A percentile compares a stretch with the other conserved stretches of the same genome.
phyloP scores from a whole-genome alignment of 2,113 vertebrate species.

The Coryphaenoides rupestris region DNA sequence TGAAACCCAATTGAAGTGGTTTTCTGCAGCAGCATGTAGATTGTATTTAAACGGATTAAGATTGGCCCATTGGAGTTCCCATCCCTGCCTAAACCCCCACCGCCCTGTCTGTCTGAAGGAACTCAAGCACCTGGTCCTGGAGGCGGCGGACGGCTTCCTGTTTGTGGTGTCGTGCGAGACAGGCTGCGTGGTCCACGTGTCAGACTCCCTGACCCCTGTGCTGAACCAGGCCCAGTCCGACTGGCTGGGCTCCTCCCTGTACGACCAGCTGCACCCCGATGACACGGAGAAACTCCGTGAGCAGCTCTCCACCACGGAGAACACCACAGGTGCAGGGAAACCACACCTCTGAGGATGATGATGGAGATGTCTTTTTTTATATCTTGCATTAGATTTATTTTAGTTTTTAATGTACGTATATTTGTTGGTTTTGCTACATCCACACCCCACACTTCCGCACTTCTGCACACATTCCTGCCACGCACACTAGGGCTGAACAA shows the following conservation, averaged over 20 bases:
- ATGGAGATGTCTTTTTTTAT: no score
- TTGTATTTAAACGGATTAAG: no score
- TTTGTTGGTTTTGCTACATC: no score
- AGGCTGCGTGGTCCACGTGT: conserved; percentile 89
- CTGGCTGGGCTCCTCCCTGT: conserved; percentile 92
- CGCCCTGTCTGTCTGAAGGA: conserved; percentile 70
- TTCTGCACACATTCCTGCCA: no score
- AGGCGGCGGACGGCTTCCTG: conserved; percentile 94
- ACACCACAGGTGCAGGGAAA: conserved; percentile 74
- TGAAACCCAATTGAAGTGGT: no score
- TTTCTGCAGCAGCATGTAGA: no score
- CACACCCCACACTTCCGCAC: no score
- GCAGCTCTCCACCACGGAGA: conserved; percentile 93
- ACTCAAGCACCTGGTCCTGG: conserved; percentile 93
- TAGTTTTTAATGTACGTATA: no score
- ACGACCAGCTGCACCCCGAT: conserved; percentile 94
- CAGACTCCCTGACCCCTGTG: conserved; percentile 90
- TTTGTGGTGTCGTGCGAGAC: conserved; percentile 97
- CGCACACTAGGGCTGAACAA: no score
- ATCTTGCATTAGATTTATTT: no score
- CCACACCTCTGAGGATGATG: no score
- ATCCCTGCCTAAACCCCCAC: background rate
- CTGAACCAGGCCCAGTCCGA: conserved; percentile 91
- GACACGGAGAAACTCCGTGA: conserved; percentile 93
- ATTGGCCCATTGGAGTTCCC: no score